Conservation (phyloP, 2,113 vertebrate genomes). For the Embiotoca jacksoni region DNA sequence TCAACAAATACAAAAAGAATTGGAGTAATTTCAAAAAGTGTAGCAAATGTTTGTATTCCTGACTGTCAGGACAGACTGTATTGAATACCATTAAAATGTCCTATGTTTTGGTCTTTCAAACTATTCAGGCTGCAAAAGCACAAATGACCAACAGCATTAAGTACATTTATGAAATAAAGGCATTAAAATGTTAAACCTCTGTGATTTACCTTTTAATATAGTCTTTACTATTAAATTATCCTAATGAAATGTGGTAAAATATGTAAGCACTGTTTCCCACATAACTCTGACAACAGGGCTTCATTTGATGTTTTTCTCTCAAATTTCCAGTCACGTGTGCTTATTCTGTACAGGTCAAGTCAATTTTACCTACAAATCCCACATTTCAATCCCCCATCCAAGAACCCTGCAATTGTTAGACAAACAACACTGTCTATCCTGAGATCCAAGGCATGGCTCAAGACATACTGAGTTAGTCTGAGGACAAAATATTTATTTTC, state of each 20-base stretch:
- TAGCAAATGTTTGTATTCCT: background rate
- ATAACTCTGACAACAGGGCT: background rate
- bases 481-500: background rate
- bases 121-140: too few species aligned
- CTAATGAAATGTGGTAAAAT: background rate
- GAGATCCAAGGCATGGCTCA: background rate
- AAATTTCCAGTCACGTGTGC: background rate
- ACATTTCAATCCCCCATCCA: background rate
- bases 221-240: background rate
- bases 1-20: background rate
- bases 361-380: background rate
- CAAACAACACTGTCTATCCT: too few species aligned
- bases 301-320: conserved; percentile 7
- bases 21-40: background rate
- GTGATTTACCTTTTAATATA: background rate
- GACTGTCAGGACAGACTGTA: too few species aligned
- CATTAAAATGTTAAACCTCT: background rate
- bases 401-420: background rate
- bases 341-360: conserved; percentile 21
- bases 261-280: background rate
- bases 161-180: too few species aligned
- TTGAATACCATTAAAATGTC: too few species aligned
- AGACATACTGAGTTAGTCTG: background rate
- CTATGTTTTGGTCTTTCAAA: too few species aligned
- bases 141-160: too few species aligned